phyloP scores from a whole-genome alignment of 2,888 invertebrate species.

The Ellobium chinense region DNA sequence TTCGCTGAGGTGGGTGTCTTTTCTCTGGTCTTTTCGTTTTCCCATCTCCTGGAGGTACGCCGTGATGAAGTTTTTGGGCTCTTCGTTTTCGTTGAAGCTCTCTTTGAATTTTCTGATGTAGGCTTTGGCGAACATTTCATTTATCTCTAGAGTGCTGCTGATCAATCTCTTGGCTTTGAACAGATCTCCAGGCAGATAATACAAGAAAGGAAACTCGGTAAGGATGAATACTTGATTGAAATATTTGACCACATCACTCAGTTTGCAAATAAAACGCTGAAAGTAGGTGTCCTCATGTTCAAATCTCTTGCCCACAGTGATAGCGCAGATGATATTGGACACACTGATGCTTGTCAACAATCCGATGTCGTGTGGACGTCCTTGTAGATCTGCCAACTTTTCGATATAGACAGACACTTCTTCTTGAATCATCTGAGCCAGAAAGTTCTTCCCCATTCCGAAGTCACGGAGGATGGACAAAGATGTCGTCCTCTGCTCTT shows the following conservation, averaged over 20 bases:
- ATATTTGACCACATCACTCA: background rate
- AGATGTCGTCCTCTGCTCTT: slow-evolving; percentile 34
- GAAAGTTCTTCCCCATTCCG: slow-evolving; percentile 41
- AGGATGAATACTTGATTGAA: background rate
- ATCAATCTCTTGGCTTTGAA: slow-evolving; percentile 12
- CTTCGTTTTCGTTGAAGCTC: background rate
- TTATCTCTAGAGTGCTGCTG: background rate
- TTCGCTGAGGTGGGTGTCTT: background rate
- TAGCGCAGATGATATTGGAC: slow-evolving; percentile 22
- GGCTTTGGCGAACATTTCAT: background rate
- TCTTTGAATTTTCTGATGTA: background rate
- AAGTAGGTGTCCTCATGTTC: slow-evolving; percentile 22
- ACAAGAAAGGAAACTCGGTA: background rate
- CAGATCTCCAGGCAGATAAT: slow-evolving; percentile 18
- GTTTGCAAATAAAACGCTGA: background rate
- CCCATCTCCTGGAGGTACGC: slow-evolving; percentile 13
- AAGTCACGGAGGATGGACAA: slow-evolving; percentile 35
- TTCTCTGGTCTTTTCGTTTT: background rate
- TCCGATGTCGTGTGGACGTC: slow-evolving; percentile 12
- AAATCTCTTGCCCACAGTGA: slow-evolving; percentile 14
- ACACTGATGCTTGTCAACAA: slow-evolving; percentile 6
- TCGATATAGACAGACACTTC: slow-evolving; percentile 12
- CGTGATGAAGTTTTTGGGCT: slow-evolving; percentile 17
- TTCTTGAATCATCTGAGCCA: slow-evolving; percentile 37
- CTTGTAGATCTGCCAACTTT: slow-evolving; percentile 1